phyloP scores from a whole-genome alignment of 2,113 vertebrate genomes.

The Perca flavescens region DNA sequence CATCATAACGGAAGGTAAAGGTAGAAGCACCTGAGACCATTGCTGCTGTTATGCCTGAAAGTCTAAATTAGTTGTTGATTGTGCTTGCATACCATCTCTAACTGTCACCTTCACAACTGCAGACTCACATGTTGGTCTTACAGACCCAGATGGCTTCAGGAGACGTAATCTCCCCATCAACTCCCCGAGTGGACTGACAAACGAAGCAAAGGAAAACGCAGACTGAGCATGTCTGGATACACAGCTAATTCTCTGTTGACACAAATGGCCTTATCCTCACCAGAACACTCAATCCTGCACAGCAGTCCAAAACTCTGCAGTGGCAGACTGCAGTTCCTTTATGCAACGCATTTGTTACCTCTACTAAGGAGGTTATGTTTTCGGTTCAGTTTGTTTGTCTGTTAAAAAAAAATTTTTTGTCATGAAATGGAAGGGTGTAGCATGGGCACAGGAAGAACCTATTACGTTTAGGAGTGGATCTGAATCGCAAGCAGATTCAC shows the following conservation, averaged over 20 bases:
- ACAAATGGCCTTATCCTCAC: slow-evolving; percentile 33
- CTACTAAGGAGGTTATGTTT: background rate
- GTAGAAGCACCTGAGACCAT: too few species aligned
- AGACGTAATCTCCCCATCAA: slow-evolving; percentile 58
- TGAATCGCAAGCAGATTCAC: too few species aligned
- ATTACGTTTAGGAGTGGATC: too few species aligned
- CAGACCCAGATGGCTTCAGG: slow-evolving; percentile 66
- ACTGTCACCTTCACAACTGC: slow-evolving; percentile 25
- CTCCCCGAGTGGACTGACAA: slow-evolving; percentile 33
- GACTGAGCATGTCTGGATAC: slow-evolving; percentile 40
- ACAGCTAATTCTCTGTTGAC: slow-evolving; percentile 47
- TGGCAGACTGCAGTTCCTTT: background rate
- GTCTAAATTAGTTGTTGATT: background rate
- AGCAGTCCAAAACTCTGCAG: background rate
- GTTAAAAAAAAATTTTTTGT: too few species aligned
- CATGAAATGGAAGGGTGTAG: too few species aligned
- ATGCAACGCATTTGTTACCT: slow-evolving; percentile 10
- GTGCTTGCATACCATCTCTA: background rate
- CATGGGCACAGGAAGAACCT: too few species aligned
- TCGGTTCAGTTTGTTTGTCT: too few species aligned
- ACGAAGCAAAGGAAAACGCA: slow-evolving; percentile 31
- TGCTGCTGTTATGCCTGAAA: background rate
- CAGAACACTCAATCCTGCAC: slow-evolving; percentile 39
- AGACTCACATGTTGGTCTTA: slow-evolving; percentile 24
- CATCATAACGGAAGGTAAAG: background rate